Base-by-base conservation (phyloP, 1,140 invertebrate genomes). In the Eriocheir sinensis region DNA sequence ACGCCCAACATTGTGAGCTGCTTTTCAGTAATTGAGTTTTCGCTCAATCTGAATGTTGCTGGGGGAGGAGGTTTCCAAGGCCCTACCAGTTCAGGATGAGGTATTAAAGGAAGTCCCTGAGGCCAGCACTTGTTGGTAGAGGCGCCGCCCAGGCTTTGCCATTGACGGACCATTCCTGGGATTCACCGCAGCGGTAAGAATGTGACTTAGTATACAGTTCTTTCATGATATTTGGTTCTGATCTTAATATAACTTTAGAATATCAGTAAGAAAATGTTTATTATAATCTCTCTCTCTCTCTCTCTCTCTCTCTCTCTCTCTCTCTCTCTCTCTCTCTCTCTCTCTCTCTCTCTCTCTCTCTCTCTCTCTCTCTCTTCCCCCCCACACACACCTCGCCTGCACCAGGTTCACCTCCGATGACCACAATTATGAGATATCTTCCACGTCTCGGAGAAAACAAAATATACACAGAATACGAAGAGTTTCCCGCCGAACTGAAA, bases 291-390 rank as follows among this genome's bases (percentile, higher is more conserved):
- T n/a, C 53, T 72, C 32, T 9, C 38, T 36, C 32, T 72, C 53
- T 91, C 60, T 30, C 34, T 72, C 44, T 91, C 32, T 72, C 3
- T 79, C 32, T 36, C 48, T 80, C 60, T 60, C 48, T 91, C 44
- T 91, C 90, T 92, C 90, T 80, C 60, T 92, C 90, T 92, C 60
- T 80, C 53, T 92, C 53, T 80, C 90, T 79, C 60, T 80, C 91
- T 80, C 34, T 80, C 91, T 80, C 91, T 80, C 91, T 38, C 91
- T 80, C 60, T 80, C 91, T 80, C 60, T 38, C 91, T 81, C 91
- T 79, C 79, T 92, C 91, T 80, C 79, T 92, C 91, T 92, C 80
- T 92, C 91, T 92, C 38, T 92, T n/a, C 91, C 85, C 80, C 85
- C 91, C 41, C 80, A 41, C 91, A 32, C 80, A 44, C 91, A 41